These are phyloP conservation scores for Chorisops tibialis DNA, from an alignment of 2,888 invertebrate genomes.

Conservation along the genomic window DNA sequence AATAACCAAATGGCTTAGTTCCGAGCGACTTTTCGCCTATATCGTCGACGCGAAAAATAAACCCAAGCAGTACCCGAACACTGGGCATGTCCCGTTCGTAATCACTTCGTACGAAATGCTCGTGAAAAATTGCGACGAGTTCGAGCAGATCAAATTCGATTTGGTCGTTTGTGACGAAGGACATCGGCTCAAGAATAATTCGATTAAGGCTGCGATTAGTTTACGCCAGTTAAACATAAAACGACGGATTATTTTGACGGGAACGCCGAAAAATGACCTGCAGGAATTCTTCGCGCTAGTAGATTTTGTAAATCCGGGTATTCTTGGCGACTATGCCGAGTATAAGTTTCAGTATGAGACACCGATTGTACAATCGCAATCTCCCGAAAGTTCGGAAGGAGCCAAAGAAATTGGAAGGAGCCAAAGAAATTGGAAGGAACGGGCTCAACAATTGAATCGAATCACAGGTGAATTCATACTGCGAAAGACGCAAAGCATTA, in stretches of 20 bases:
- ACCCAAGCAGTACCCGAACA: conserved; percentile 54
- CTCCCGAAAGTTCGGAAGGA: conserved; percentile 54
- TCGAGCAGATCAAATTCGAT: conserved; percentile 55
- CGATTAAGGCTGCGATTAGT: conserved; percentile 58
- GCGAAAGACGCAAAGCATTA: conserved; percentile 62
- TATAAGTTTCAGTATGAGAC: conserved; percentile 55
- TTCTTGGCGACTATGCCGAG: conserved; percentile 54
- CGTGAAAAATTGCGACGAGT: conserved; percentile 52
- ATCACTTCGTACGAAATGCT: conserved; percentile 71
- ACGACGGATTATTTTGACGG: conserved; percentile 60
- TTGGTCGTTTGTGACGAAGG: conserved; percentile 70
- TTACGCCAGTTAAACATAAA: conserved; percentile 55
- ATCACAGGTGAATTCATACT: conserved; percentile 60
- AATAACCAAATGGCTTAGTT: conserved; percentile 65
- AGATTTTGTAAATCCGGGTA: conserved; percentile 64
- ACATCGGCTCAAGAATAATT: conserved; percentile 63
- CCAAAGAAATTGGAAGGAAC: no score
- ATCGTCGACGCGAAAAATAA: conserved; percentile 57
- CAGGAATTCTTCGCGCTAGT: conserved; percentile 64
- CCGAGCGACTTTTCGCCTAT: conserved; percentile 57
- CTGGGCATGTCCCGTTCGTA: conserved; percentile 57
- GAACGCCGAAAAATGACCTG: conserved; percentile 69
- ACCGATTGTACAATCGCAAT: conserved; percentile 58
- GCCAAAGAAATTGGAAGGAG: conserved; percentile 54
- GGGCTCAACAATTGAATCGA: conserved; percentile 56